Base-by-base conservation (phyloP, 1,140 invertebrate genomes). In the Bombus ignitus region DNA sequence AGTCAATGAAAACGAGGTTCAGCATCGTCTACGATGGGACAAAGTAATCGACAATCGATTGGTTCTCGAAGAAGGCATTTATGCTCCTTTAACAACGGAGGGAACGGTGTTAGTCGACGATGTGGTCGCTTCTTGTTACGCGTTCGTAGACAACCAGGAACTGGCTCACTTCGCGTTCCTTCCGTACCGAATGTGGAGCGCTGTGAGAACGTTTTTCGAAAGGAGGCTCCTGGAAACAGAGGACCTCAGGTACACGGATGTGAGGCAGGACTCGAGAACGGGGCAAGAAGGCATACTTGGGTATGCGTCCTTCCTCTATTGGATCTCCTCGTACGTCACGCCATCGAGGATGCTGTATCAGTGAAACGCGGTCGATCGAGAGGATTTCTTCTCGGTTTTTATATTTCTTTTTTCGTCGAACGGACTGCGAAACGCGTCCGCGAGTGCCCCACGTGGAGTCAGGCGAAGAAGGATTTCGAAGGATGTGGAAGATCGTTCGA, bases 51-150 rank as follows among this genome's bases (percentile, higher is more conserved):
- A 94, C 1, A 95, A 97, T 2, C 95, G 95, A 37, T 93, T 96
- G 28, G 95, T 97, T 18, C 93, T 96, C 2, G 95, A 96, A 35
- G 95, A 94, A 53, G 99, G 99, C 15, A 97, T 99, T 3, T 99
- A 96, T 92, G 99, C 99, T 2, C 99, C 99, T 0, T 95, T 99
- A 25, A 99, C 99, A 0, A 94, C 94, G 32, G 96, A 96, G 18
- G 99, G 99, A 1, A 99, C 97, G 42, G 95, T 99, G 22, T 96
- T 99, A 42, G 98, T 99, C 2, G 97, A 99, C 94, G 97, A 97
- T 85, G 97, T 99, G 8, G 96, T 98, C 2, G 98, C 98, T 3
- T 99, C 99, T 0, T 99, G 99, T 94, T 99, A 99, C 95, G 99
- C 99, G 1, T 95, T 98, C 18, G 96, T 99, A 28, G 96, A 98